phyloP scores from a whole-genome alignment of 2,888 invertebrate genomes.

The Scotopteryx bipunctaria region DNA sequence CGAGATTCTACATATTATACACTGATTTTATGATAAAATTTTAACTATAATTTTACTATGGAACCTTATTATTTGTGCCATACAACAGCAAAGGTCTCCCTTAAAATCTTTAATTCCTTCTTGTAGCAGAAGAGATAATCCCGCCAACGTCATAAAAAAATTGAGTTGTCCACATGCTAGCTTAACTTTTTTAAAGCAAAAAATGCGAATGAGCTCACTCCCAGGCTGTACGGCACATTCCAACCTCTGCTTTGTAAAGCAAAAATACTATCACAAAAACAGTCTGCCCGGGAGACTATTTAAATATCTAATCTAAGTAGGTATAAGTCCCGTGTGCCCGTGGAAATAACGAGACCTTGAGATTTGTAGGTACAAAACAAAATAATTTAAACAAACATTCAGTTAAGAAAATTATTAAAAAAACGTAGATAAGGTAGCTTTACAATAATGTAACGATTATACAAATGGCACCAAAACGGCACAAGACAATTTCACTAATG shows the following conservation, averaged over 20 bases:
- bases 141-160: no score
- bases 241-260: constrained; percentile 30
- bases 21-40: no score
- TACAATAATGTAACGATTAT: constrained; percentile 23
- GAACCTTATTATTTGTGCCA: no score
- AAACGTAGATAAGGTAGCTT: constrained; percentile 6
- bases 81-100: no score
- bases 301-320: background rate
- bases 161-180: constrained; percentile 5
- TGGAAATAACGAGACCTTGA: constrained; percentile 5
- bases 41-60: no score
- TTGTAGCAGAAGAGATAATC: no score
- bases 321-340: background rate
- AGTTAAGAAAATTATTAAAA: constrained; percentile 13
- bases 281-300: constrained; percentile 1
- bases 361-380: constrained; percentile 6
- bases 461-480: constrained; percentile 19
- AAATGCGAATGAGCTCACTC: constrained; percentile 20
- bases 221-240: constrained; percentile 33
- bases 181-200: constrained; percentile 8
- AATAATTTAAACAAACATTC: constrained; percentile 17
- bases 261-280: constrained; percentile 40
- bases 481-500: constrained; percentile 27
- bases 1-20: no score
- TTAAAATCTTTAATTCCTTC: no score